Base-by-base conservation (phyloP, 2,888 invertebrate genomes). In the Eutolmus rufibarbis region DNA sequence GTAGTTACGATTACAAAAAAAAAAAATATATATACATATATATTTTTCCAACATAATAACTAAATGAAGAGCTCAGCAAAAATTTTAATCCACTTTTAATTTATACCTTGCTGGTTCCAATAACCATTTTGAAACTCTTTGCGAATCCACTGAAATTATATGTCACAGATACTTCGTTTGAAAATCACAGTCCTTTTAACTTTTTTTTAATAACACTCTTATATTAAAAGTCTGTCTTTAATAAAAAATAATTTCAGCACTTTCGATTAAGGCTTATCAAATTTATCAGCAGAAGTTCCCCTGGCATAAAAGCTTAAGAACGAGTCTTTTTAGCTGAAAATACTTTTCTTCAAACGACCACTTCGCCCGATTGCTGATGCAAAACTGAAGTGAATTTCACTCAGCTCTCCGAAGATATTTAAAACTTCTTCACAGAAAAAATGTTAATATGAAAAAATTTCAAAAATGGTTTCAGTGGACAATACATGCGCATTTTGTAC, bases 311-410 rank as follows among this genome's bases (percentile, higher is more conserved):
- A 66, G 66, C 66, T 28, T 28, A 19, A 23, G 66, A 66, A 57
- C 51, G 57, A 8, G 40, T 34, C 34, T 57, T 82, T 66, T 12
- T 66, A 66, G 23, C 19, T 66, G 28, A 8, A 40, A 46, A 46
- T 46, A 12, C 8, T 12, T 23, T 37, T n/a, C 37, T 57, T 14
- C 2, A 74, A 74, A 74, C 34, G 16, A 51, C 74, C 46, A 74
- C 74, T 86, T 37, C 14, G 37, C 9, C 66, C 74, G 74, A 34
- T 43, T 81, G 87, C 86, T 87, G 88, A 88, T 88, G 87, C 86
- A 88, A 87, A 87, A 88, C 88, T 88, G 77, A 88, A 82, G 78
- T 86, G 82, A 81, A 84, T 87, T 88, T 87, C 86, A 77, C 77
- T 57, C 76, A 74, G 46, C 57, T 31, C 86, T 57, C 23, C 28